phyloP scores from a whole-genome alignment of 1,140 invertebrate genomes.

The Ganaspis sp. region DNA sequence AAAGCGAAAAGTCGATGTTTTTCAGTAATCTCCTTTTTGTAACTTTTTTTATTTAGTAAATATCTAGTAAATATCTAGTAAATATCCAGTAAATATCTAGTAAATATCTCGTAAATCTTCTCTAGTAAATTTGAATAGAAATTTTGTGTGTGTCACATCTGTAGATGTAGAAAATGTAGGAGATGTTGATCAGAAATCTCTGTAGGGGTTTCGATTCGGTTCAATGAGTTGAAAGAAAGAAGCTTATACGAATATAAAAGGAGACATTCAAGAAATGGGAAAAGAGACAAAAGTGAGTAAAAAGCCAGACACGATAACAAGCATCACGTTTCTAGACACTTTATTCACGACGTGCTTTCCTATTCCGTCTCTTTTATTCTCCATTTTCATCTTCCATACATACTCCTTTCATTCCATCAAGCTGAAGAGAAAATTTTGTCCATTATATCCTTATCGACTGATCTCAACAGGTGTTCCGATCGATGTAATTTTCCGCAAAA shows the following conservation, averaged over 20 bases:
- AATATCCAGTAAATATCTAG: too few relatives aligned
- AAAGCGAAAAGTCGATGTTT: too few relatives aligned
- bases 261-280: background rate
- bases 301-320: background rate
- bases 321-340: conserved; percentile 15
- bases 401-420: background rate
- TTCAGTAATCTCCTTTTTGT: too few relatives aligned
- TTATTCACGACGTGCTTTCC: conserved; percentile 14
- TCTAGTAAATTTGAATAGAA: too few relatives aligned
- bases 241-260: background rate
- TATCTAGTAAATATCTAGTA: too few relatives aligned
- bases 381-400: background rate
- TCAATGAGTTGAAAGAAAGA: background rate
- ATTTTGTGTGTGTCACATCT: too few relatives aligned
- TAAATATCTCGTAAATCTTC: too few relatives aligned
- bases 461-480: background rate
- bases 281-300: conserved; percentile 3
- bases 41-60: too few relatives aligned
- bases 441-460: background rate
- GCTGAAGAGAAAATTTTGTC: background rate
- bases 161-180: background rate
- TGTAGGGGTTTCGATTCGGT: background rate
- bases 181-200: background rate
- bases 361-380: background rate
- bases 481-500: too few relatives aligned